Base-by-base conservation (phyloP, 2,113 vertebrate genomes). In the Platanista minor region DNA sequence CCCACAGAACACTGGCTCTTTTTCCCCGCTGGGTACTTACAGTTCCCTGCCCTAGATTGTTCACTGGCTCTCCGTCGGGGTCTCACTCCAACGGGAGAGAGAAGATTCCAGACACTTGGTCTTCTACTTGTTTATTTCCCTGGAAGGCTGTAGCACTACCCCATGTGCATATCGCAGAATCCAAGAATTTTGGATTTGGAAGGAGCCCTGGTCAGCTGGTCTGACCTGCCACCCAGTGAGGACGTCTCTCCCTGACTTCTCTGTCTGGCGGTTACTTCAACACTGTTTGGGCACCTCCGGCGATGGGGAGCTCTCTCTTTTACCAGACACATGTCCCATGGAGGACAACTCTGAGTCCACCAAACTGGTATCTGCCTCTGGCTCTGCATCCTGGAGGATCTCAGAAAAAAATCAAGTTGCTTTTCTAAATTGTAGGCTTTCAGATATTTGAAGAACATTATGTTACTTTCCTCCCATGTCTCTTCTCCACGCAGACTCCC, bases 301-400 rank as follows among this genome's bases (percentile, higher is more conserved):
- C 4, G 3, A 61, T 6, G 52, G 20, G 33, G 5, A n/a, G 10
- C 49, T 18, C 41, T 74, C 31, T 61, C 62, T 41, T 93, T 49
- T 80, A 25, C 25, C 49, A 46, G 31, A 36, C 10, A 6, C 1
- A 0, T 49, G 41, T 39, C 3, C 54, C n/a, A 15, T 0, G 39
- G 93, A 67, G 36, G 23, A 36, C 67, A 67, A 3, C 12, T 72
- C 23, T 43, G 80, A 13, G 36, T 9, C 39, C 49, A 7, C 39
- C 3, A 1, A 67, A 36, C 71, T 15, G 17, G 1, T 27, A 13
- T 39, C 21, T 57, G n/a, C 57, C 57, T 75, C 49, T 25, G 59
- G 71, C 39, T 49, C 33, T 61, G 39, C 5, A 10, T 57, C 69
- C 39, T 67, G 21, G 31, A 46, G 46, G 36, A 67, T 39, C 31